Base-by-base conservation (phyloP, 2,113 vertebrate genomes). In the Sclerurus mexicanus region DNA sequence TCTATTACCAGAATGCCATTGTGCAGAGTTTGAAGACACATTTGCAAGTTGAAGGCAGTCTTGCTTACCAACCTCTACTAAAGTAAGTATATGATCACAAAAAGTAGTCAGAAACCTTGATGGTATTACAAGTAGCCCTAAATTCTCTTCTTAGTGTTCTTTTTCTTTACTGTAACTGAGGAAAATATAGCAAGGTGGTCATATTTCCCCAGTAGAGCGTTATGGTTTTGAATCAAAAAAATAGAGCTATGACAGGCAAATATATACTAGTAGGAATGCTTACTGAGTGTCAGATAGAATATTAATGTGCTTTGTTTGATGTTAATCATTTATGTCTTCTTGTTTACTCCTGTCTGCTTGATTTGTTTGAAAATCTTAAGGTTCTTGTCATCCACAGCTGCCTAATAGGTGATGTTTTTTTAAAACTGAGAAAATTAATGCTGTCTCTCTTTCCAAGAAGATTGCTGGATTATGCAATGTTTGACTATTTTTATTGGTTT, bases 11-110 rank as follows among this genome's bases (percentile, higher is more conserved):
- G 97, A 98, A 94, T 40, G 69, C 96, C 8, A 97, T 99, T 25
- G 99, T 99, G 94, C 98, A 98, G 90, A 99, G 98, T 96, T 96
- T 99, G 97, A 99, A 99, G 96, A 98, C 96, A 11, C 99, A 99
- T 94, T 97, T 99, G 58, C 97, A 98, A 39, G 96, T 99, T 3
- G 97, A 98, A 95, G 97, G 98, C 97, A 99, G 99, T 96, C 96
- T 99, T 75, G 99, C 99, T 73, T 98, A 98, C 88, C 98, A 99
- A 4, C 99, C 99, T 1, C 98, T 99, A 14, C 97, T 99, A 83
- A 99, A 99, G 99, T 99, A 98, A 99, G 99, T 97, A 89, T 52
- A 11, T 58, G 21, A 33, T 87, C 35, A 68, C 21, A 68, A 90
- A 83, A 89, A 37, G 12, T 33, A 46, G 22, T 72, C 30, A 22